A percentile compares a stretch with the other conserved stretches of the same genome.
Evolutionary conservation across 2,797 vertebrate species (phyloP).

Genomic region (Martes flavigula): DNA sequence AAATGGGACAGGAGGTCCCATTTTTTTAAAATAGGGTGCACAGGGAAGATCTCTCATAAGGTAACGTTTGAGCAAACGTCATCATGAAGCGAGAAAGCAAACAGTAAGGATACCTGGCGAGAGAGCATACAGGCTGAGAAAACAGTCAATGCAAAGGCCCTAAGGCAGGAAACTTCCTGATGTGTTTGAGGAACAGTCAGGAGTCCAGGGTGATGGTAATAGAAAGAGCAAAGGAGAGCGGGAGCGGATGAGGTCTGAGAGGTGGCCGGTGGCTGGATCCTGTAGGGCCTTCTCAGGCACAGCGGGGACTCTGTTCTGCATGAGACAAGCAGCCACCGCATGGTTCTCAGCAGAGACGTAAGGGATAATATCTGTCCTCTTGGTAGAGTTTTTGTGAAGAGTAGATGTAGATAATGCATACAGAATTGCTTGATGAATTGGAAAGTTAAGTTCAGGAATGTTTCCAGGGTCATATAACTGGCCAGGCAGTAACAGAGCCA

Average conservation of each 20-base stretch:
- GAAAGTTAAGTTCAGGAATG: background rate
- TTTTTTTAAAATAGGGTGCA: background rate
- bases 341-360: background rate
- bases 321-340: background rate
- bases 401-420: background rate
- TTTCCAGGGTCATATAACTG: background rate
- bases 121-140: background rate
- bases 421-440: background rate
- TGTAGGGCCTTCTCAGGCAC: accelerated
- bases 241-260: background rate
- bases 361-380: background rate
- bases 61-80: background rate
- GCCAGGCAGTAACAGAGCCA: background rate
- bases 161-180: background rate
- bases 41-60: background rate
- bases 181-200: background rate
- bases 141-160: background rate
- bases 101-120: background rate
- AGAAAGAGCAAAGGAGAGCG: background rate
- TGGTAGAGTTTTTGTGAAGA: background rate
- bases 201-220: background rate
- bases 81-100: background rate
- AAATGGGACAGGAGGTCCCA: background rate
- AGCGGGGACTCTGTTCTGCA: background rate
- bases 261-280: background rate